phyloP scores from a whole-genome alignment of 2,888 invertebrate species.

The Diplolepis rosae region DNA sequence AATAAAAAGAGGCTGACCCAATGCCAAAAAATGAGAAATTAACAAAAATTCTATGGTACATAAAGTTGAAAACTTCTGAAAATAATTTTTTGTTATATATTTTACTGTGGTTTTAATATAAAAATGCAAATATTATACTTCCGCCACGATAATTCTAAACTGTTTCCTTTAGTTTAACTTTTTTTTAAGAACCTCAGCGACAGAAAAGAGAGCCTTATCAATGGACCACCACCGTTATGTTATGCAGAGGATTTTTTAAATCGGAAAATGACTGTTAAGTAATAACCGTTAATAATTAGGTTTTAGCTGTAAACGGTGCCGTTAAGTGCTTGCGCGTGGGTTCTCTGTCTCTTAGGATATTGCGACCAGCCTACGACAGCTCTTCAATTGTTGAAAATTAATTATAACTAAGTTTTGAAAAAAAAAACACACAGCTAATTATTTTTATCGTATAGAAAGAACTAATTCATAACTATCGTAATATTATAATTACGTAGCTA shows the following conservation, averaged over 20 bases:
- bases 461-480: too few species aligned
- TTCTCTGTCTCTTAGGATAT: conserved; percentile 23
- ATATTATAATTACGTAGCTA: too few species aligned
- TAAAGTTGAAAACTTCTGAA: too few species aligned
- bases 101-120: neutral
- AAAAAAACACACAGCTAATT: too few species aligned
- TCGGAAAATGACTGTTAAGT: conserved; percentile 55
- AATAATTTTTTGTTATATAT: neutral
- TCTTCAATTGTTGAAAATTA: conserved; percentile 17
- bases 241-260: conserved; percentile 14
- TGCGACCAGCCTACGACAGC: conserved; percentile 50
- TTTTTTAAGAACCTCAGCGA: conserved; percentile 8
- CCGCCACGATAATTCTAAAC: conserved; percentile 19
- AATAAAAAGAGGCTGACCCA: too few species aligned
- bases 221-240: conserved; percentile 1
- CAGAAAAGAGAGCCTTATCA: conserved; percentile 20
- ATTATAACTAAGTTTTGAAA: neutral
- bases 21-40: too few species aligned
- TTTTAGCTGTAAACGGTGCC: conserved; percentile 54
- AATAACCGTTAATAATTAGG: conserved; percentile 66
- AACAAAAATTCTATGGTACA: too few species aligned
- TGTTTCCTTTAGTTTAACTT: neutral
- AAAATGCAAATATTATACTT: conserved; percentile 15
- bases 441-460: too few species aligned
- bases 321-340: conserved; percentile 64